Percentiles rank a stretch among this genome's conserved stretches.
phyloP scores from a whole-genome alignment of 2,113 vertebrate genomes.

The Polyodon spathula region DNA sequence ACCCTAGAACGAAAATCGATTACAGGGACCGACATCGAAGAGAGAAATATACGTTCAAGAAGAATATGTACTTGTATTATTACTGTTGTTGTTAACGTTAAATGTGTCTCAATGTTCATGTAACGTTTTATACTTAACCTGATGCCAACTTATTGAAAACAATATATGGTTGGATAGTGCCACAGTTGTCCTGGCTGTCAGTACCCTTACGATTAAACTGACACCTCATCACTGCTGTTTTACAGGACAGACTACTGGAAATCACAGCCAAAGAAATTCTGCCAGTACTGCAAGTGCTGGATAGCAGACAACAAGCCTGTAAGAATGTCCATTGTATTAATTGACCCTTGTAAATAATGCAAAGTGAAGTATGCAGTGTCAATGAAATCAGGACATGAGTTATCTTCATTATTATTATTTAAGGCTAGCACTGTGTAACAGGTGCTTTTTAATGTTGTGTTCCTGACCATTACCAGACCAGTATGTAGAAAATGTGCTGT shows the following conservation, averaged over 20 bases:
- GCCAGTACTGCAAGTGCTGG: constrained; percentile 98
- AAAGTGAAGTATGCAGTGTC: neutral
- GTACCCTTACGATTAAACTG: neutral
- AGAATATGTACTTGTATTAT: too few relatives aligned
- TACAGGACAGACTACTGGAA: constrained; percentile 98
- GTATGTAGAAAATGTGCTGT: neutral
- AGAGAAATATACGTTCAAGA: too few relatives aligned
- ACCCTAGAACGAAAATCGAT: too few relatives aligned
- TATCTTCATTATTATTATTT: too few relatives aligned
- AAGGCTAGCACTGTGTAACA: too few relatives aligned
- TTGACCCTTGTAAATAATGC: too few relatives aligned
- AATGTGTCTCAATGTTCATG: too few relatives aligned
- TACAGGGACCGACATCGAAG: too few relatives aligned
- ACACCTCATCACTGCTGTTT: constrained; percentile 18
- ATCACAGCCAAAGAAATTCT: constrained; percentile 96
- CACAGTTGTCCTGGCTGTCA: neutral
- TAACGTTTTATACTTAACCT: neutral
- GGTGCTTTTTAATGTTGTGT: too few relatives aligned
- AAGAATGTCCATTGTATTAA: constrained; percentile 31
- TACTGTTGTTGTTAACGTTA: too few relatives aligned
- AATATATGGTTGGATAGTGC: neutral
- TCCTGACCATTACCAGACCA: too few relatives aligned
- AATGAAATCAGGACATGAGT: too few relatives aligned
- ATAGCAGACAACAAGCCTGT: constrained; percentile 98
- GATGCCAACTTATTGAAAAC: neutral